Conservation (phyloP, 1,140 invertebrate genomes). For the Euglossa dilemma region DNA sequence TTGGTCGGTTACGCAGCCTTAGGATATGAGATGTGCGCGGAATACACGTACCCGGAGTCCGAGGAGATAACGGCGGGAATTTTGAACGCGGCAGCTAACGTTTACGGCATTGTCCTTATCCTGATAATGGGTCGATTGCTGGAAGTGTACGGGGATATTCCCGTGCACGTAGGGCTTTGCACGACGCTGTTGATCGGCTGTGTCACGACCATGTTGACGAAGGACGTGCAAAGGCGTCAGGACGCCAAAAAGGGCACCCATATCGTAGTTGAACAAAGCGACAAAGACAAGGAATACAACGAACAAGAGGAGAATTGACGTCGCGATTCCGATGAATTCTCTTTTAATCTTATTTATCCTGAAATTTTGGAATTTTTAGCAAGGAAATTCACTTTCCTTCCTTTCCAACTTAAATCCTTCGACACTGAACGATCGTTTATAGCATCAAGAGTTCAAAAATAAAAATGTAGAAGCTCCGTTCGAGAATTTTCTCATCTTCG, state of each 20-base stretch:
- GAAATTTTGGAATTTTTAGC: too few relatives aligned
- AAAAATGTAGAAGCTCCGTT: too few relatives aligned
- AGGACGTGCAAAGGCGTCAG: slow-evolving; percentile 84
- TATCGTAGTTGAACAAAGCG: slow-evolving; percentile 3
- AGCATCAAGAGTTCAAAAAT: too few relatives aligned
- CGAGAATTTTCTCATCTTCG: too few relatives aligned
- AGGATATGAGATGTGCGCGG: slow-evolving; percentile 89
- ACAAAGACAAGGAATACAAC: not conserved
- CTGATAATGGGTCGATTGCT: slow-evolving; percentile 70
- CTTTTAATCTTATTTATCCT: not conserved
- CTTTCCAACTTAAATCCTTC: too few relatives aligned
- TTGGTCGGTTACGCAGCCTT: slow-evolving; percentile 89
- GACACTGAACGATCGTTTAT: too few relatives aligned
- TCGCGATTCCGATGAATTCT: not conserved
- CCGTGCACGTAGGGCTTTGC: slow-evolving; percentile 78
- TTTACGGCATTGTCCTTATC: slow-evolving; percentile 86
- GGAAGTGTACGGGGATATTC: slow-evolving; percentile 69
- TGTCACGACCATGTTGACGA: slow-evolving; percentile 83
- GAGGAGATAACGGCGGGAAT: slow-evolving; percentile 87
- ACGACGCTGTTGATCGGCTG: slow-evolving; percentile 80
- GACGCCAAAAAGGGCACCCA: slow-evolving; percentile 66
- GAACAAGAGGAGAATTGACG: not conserved
- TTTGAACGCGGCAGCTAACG: slow-evolving; percentile 86
- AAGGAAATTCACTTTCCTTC: too few relatives aligned
- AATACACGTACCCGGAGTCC: slow-evolving; percentile 89